Base-by-base conservation (phyloP, 1,140 invertebrate genomes). In the Cecropterus lyciades region DNA sequence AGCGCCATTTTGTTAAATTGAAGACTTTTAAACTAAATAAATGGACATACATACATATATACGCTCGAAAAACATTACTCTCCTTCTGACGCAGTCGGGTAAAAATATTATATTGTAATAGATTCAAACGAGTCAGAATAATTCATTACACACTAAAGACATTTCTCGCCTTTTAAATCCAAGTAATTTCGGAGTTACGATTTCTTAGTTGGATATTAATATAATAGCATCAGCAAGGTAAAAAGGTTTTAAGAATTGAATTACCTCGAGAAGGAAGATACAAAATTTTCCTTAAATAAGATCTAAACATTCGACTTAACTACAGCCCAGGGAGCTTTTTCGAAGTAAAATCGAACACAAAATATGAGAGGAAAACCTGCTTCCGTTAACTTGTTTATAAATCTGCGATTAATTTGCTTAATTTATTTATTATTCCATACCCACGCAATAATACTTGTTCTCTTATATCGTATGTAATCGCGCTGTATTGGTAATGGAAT, bases 301-400 rank as follows among this genome's bases (percentile, higher is more conserved):
- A 67, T 72, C 70, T 75, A 69, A 72, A 69, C 65, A 76, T 76
- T 76, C 68, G 52, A 69, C 52, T 70, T 70, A 69, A 67, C 65
- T 67, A 69, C 59, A 57, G 60, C 69, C 65, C 51, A 69, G 67
- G 71, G 69, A 76, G 70, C 56, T 64, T 67, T 67, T 72, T 65
- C 68, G 52, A 68, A 68, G 67, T 67, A 74, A 77, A 79, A 76
- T 73, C 67, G 69, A 72, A 76, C 70, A 72, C 65, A 52, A 76
- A 79, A 79, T 76, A 76, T 69, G 67, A 65, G 37, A 65, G 33
- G 9, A 37, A 59, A 16, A 60, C 52, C 43, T 45, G 53, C 57
- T 24, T 20, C 45, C 45, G 30, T 59, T 59, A 48, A 57, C 53
- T 48, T 72, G 46, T 16, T 45, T 67, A 69, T 70, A 62, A 52